Evolutionary conservation across 1,140 invertebrate species (phyloP), one percentile per base, ranked within the genome.

Genomic region (Cyclina sinensis): DNA sequence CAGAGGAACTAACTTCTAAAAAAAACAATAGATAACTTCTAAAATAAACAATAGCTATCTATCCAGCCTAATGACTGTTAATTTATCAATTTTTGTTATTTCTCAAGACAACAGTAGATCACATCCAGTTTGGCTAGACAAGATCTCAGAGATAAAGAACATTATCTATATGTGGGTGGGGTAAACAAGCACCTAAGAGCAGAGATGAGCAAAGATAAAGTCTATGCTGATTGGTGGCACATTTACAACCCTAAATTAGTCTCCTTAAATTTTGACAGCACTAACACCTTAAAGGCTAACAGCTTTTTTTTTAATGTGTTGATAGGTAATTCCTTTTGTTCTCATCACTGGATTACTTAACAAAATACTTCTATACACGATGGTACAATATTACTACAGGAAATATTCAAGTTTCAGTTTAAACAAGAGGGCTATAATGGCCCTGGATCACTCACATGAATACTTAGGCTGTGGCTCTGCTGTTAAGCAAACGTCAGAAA

Each of bases 181-280:
- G 76, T 79, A 54, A 79, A 79, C 76, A 79, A 79, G 12, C 16
- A 18, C 16, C 12, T 51, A 54, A 54, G 30, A 79, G 12, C 46
- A 76, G 43, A 76, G 39, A 48, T 70, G 65, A 62, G 14, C 18
- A 7, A 12, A 18, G 78, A 68, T 82, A 46, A 81, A 54, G 30
- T 65, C 32, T 32, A 2, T 4, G 48, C 24, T 68, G 62, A 65
- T 32, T 62, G 37, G 37, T 82, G 80, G 80, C 80, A 82, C 35
- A 82, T 82, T 82, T 82, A 82, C 80, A 82, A 68, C 80, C 59
- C 21, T 46, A 16, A 65, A 62, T 68, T 65, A 79, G 5, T 82
- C n/a, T 48, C 32, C 21, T 46, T 68, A 27, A 57, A 54, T 54
- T 57, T 78, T 54, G 74, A 78, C 74, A 78, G 46, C 39, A 27